Base-by-base conservation (phyloP, 2,113 vertebrate genomes). In the Eulemur rufifrons region DNA sequence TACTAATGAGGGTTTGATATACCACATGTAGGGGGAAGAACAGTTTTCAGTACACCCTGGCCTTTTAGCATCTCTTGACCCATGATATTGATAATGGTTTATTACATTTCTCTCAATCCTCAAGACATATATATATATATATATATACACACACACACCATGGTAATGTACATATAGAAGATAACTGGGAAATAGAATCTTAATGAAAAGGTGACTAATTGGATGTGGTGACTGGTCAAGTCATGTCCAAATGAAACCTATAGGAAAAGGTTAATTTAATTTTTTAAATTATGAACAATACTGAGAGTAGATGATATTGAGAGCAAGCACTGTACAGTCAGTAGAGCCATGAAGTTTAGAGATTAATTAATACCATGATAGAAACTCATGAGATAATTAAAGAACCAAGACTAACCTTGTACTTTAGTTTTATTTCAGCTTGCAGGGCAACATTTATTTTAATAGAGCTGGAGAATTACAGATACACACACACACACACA, bases 331-430 rank as follows among this genome's bases (percentile, higher is more conserved):
- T 78, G 4, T n/a, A 80, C 1, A 81, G 71, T 86, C 11, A 5
- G 3, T 64, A 69, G 90, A 93, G 71, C 88, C 6, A 64, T 47
- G 39, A 91, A 89, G 12, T 84, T 52, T 90, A 80, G 42, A 97
- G 73, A n/a, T 61, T 86, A 89, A 54, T 66, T 82, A 91, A 86
- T 25, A 25, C 56, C 96, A 56, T 73, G 54, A 39, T 78, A 91
- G 45, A 85, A 89, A 69, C 93, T 63, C 11, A 87, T 54, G 2
- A 84, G 84, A 85, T 94, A n/a, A 50, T 95, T 94, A 96, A 47
- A 95, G 77, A 98, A 91, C 32, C 0, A 37, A 47, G 59, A 39
- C 84, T 92, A 45, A 91, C 12, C 50, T 14, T 87, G 47, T 34
- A 93, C 69, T 76, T 94, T 27, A 89, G 37, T n/a, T 85, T 85